phyloP scores from a whole-genome alignment of 2,113 vertebrate species.

The Daubentonia madagascariensis region DNA sequence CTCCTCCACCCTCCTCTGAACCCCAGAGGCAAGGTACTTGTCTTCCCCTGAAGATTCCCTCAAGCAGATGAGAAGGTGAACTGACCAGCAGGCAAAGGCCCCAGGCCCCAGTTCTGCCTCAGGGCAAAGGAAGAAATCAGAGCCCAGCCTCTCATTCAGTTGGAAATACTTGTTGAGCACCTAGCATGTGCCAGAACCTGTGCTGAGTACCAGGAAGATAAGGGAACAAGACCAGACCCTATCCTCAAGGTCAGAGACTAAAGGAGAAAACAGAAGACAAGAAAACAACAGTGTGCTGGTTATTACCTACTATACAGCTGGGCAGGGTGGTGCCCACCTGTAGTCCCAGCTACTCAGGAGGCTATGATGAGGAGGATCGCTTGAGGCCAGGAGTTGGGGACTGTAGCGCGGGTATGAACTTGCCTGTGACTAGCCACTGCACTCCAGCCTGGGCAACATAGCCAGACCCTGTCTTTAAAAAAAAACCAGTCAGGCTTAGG shows the following conservation, averaged over 20 bases:
- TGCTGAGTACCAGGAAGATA: background rate
- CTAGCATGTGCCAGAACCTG: background rate
- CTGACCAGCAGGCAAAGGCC: background rate
- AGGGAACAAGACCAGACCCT: background rate
- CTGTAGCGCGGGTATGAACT: no score
- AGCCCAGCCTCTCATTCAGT: background rate
- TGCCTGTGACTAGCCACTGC: no score
- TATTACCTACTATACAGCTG: background rate
- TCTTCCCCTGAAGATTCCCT: background rate
- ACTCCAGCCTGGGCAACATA: no score
- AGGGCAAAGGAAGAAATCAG: background rate
- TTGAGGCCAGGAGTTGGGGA: no score
- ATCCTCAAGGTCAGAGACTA: background rate
- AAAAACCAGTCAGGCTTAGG: background rate
- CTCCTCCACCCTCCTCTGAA: background rate
- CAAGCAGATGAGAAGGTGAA: background rate
- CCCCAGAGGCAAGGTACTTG: background rate
- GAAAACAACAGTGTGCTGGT: background rate
- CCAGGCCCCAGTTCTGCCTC: background rate
- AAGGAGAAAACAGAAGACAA: background rate
- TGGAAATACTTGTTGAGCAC: background rate
- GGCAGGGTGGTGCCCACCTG: no score
- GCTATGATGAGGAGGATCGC: no score
- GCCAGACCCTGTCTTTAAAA: background rate
- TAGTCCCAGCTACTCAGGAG: no score